Base-by-base conservation (phyloP, 92 coral and sea anemone species). In the Parazoanthus atlanticus region DNA sequence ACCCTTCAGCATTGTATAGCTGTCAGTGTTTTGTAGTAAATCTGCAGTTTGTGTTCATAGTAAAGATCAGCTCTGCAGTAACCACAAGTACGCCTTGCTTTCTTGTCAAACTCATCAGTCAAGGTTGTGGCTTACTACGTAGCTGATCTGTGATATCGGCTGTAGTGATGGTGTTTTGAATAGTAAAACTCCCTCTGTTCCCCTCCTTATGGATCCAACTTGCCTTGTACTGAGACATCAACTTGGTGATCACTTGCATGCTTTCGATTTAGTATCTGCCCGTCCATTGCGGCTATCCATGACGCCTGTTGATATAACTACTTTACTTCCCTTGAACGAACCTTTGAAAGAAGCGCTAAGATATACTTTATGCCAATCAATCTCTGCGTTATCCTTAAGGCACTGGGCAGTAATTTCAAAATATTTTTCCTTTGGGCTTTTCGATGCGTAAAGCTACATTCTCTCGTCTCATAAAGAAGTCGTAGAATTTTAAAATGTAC, bases 311-410 rank as follows among this genome's bases (percentile, higher is more conserved):
- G 65, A 12, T 34, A 69, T 38, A 33, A 43, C 36, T 17, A 69
- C 43, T 69, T 28, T 69, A 83, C 58, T 36, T 38, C 77, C 25
- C 61, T 79, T 67, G 6, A 84, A 84, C 69, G 65, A 47, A 52
- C 33, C 41, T 83, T 83, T 83, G 77, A 83, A 83, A 23, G 77
- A 70, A 83, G 66, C 65, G 56, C 77, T 69, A 70, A 41, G 65
- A 26, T 9, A 71, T 40, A 28, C 25, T 41, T 36, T 41, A 29
- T 80, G 72, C 71, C 84, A 80, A 80, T 54, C 84, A 56, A 30
- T 31, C 46, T 80, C 43, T 32, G 29, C 84, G 72, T 1, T 15
- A 36, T 54, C 71, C 46, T 67, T 28, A 54, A 25, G 43, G 61
- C 43, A 56, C 40, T 54, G 72, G 38, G 31, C 34, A 72, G 38